phyloP scores from a whole-genome alignment of 2,113 vertebrate species.

The Oxyruncus cristatus region DNA sequence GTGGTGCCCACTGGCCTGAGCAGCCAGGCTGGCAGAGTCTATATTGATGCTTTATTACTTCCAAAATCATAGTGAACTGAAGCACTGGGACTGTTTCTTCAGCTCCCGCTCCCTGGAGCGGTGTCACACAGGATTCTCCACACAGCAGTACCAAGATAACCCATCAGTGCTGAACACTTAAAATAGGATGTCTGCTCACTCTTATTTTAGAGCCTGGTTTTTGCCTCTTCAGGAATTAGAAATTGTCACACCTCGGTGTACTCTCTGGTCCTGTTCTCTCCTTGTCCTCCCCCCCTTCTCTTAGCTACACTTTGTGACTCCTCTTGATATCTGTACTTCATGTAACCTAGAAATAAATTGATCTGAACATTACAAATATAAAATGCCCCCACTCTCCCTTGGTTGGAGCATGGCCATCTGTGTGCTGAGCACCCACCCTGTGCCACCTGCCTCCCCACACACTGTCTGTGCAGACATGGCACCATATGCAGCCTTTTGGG shows the following conservation, averaged over 20 bases:
- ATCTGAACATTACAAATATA: constrained; percentile 20
- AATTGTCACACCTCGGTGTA: constrained; percentile 42
- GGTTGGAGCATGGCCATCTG: constrained; percentile 35
- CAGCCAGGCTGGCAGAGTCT: not conserved
- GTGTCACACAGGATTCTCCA: not conserved
- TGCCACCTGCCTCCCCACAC: constrained; percentile 10
- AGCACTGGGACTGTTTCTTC: not conserved
- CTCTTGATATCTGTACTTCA: not conserved
- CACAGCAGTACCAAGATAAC: not conserved
- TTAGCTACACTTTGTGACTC: not conserved
- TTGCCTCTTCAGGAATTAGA: constrained; percentile 24
- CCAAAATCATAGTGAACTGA: not conserved
- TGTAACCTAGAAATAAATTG: constrained; percentile 42
- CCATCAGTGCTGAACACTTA: not conserved
- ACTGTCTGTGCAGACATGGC: not conserved
- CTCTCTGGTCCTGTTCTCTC: constrained; percentile 21
- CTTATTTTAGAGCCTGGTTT: constrained; percentile 41
- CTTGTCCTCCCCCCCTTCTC: not conserved
- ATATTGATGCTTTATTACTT: not conserved
- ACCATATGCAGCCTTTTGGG: not conserved
- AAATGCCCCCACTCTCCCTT: not conserved
- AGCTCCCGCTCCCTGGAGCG: not conserved
- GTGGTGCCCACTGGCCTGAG: not conserved
- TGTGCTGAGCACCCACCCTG: constrained; percentile 6
- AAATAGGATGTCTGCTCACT: constrained; percentile 38